Percentiles rank a stretch among this genome's conserved stretches.
These are phyloP conservation scores for Scaptomyza pallida DNA, from an alignment of 1,140 invertebrate genomes.

Conservation along the genomic window DNA sequence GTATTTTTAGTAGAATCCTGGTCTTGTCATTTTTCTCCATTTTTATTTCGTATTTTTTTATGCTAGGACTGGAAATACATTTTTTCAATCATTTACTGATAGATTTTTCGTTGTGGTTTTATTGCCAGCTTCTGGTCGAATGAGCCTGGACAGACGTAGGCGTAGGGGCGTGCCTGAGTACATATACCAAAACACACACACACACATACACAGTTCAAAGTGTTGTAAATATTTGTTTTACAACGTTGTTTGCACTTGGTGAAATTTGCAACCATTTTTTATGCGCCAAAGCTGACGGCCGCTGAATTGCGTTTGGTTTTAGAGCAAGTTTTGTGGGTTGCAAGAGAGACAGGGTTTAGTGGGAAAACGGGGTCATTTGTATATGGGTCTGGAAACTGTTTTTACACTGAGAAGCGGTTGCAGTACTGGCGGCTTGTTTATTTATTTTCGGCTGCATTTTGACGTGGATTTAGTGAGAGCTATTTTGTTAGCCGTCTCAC, in stretches of 20 bases:
- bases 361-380: background rate
- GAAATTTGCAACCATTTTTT: slow-evolving; percentile 75
- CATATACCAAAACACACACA: slow-evolving; percentile 17
- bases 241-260: slow-evolving; percentile 71
- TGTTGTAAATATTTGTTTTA: slow-evolving; percentile 75
- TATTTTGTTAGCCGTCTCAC: slow-evolving; percentile 66
- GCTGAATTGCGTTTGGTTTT: slow-evolving; percentile 19
- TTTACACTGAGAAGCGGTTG: slow-evolving; percentile 17
- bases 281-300: slow-evolving; percentile 36
- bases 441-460: slow-evolving; percentile 63
- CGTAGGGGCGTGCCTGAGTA: slow-evolving; percentile 6
- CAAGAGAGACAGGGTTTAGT: background rate
- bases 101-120: slow-evolving; percentile 53
- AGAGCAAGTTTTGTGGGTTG: background rate
- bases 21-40: slow-evolving; percentile 7
- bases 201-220: slow-evolving; percentile 57
- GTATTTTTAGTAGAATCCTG: slow-evolving; percentile 31
- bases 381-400: slow-evolving; percentile 28
- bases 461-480: slow-evolving; percentile 70
- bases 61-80: slow-evolving; percentile 35
- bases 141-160: slow-evolving; percentile 21
- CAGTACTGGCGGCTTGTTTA: slow-evolving; percentile 44
- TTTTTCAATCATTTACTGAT: slow-evolving; percentile 70
- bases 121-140: slow-evolving; percentile 41
- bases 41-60: slow-evolving; percentile 2